Evolutionary conservation across 2,888 invertebrate species (phyloP).

Genomic region (Melieria picta): DNA sequence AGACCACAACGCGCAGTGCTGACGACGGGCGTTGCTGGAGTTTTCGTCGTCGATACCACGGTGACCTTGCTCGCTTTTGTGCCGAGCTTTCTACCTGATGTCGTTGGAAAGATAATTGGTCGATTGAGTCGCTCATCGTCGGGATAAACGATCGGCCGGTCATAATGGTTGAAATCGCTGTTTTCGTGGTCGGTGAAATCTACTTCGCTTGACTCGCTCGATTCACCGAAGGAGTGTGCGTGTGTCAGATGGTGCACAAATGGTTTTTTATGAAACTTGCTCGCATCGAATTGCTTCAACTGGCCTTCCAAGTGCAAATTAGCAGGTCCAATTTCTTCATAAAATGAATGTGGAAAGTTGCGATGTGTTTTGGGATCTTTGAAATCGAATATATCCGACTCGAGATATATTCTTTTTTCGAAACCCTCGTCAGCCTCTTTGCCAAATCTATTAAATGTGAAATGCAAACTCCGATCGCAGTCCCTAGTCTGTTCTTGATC

Average conservation of each 20-base stretch:
- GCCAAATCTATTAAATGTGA: background rate
- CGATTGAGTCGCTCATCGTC: constrained; percentile 51
- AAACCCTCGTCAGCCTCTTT: constrained; percentile 23
- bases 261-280: no score
- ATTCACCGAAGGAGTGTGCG: no score
- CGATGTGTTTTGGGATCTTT: constrained; percentile 56
- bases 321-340: constrained; percentile 43
- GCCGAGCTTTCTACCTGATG: background rate
- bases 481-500: constrained; percentile 44
- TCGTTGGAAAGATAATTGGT: constrained; percentile 26
- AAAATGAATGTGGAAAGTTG: constrained; percentile 59
- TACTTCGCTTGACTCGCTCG: no score
- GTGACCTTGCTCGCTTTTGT: background rate
- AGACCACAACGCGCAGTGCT: constrained; percentile 56
- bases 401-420: constrained; percentile 34
- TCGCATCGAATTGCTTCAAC: no score
- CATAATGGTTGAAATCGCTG: background rate
- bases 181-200: background rate
- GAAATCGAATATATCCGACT: constrained; percentile 55
- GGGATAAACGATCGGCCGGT: constrained; percentile 48
- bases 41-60: background rate
- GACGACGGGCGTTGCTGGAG: constrained; percentile 21
- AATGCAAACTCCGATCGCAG: constrained; percentile 50
- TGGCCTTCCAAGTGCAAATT: no score
- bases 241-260: no score